Conservation (phyloP, 2,113 vertebrate genomes). For the Brachyhypopomus occidentalis region DNA sequence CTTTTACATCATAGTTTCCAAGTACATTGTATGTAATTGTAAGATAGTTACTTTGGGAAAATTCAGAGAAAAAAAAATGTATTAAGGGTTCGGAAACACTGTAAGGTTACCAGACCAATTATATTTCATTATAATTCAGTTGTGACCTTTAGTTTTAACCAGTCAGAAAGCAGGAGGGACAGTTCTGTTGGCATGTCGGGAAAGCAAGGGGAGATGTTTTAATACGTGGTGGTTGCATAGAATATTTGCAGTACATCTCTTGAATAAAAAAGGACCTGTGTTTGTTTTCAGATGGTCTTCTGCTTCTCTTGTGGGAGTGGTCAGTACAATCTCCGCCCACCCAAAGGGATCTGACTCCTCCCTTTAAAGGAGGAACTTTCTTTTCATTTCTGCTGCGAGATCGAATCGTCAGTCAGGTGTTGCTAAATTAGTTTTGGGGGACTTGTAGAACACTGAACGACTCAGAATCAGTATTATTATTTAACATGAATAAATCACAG, state of each 20-base stretch:
- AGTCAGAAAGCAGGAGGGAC: background rate
- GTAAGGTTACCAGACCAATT: background rate
- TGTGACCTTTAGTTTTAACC: background rate
- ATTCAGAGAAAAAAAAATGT: constrained; percentile 1
- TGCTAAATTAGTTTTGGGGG: background rate
- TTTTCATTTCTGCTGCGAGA: background rate
- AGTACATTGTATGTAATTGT: constrained; percentile 6
- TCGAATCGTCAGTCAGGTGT: background rate
- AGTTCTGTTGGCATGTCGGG: no score
- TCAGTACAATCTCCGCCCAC: background rate
- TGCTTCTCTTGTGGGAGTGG: background rate
- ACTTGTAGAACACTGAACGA: background rate
- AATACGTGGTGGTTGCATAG: background rate
- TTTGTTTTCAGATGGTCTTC: background rate
- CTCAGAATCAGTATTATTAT: no score
- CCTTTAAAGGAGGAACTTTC: background rate
- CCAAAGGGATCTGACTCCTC: background rate
- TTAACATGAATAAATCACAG: no score
- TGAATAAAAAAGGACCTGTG: background rate
- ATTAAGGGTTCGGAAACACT: background rate
- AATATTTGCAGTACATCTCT: background rate
- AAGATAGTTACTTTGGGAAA: constrained; percentile 12
- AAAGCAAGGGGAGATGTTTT: background rate
- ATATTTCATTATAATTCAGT: background rate
- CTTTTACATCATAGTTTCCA: constrained; percentile 44